Conservation (phyloP, 2,888 invertebrate species). For the Chloroclystis v-ata region DNA sequence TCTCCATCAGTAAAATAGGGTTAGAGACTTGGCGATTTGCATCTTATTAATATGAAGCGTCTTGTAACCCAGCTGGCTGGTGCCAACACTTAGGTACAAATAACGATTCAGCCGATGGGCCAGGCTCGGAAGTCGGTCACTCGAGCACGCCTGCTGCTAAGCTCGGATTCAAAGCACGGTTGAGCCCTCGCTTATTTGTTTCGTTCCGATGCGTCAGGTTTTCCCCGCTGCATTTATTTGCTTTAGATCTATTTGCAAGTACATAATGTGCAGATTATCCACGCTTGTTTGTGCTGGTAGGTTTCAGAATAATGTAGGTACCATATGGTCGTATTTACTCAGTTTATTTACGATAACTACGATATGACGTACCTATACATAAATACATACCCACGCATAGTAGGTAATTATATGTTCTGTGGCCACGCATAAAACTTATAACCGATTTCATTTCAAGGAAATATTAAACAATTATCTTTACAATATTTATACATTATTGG, state of each 20-base stretch:
- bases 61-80: constrained; percentile 40
- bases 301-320: too few relatives aligned
- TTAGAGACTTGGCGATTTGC: constrained; percentile 28
- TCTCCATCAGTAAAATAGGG: too few relatives aligned
- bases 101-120: constrained; percentile 36
- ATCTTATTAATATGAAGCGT: constrained; percentile 31
- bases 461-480: too few relatives aligned
- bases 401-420: too few relatives aligned
- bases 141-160: constrained; percentile 42
- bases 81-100: constrained; percentile 44
- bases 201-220: constrained; percentile 24
- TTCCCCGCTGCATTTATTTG: constrained; percentile 22
- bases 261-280: neutral
- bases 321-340: too few relatives aligned
- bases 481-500: too few relatives aligned
- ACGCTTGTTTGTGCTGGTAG: too few relatives aligned
- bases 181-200: constrained; percentile 34
- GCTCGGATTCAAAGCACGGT: constrained; percentile 38
- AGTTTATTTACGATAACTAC: too few relatives aligned
- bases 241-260: constrained; percentile 17
- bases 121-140: constrained; percentile 41
- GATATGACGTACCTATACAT: too few relatives aligned
- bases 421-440: too few relatives aligned
- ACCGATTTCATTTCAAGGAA: too few relatives aligned
- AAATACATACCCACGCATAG: too few relatives aligned